Conservation (phyloP, 1,140 invertebrate species). For the Pinna nobilis region DNA sequence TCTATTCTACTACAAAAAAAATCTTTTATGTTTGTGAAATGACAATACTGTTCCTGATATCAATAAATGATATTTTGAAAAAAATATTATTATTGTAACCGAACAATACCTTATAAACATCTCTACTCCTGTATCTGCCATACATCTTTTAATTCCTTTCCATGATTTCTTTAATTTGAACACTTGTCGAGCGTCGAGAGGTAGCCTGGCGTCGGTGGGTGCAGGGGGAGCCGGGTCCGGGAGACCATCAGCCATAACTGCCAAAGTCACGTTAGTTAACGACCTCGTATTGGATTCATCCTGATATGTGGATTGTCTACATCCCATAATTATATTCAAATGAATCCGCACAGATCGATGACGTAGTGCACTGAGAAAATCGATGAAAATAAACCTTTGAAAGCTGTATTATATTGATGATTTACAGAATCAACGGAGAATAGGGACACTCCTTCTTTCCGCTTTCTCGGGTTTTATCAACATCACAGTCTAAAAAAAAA, state of each 20-base stretch:
- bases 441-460: too few species aligned
- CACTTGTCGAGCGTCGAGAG: constrained; percentile 66
- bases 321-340: constrained; percentile 41
- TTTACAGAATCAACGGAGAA: too few species aligned
- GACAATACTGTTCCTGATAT: too few species aligned
- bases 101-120: constrained; percentile 69
- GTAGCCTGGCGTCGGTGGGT: constrained; percentile 63
- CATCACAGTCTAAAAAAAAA: too few species aligned
- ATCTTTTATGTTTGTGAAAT: too few species aligned
- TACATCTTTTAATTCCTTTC: constrained; percentile 70
- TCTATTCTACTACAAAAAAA: too few species aligned
- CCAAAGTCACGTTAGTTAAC: constrained; percentile 31
- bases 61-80: too few species aligned
- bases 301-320: constrained; percentile 31
- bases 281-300: constrained; percentile 27
- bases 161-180: constrained; percentile 72
- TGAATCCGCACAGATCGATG: constrained; percentile 2
- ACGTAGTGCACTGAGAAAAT: constrained; percentile 16
- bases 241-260: constrained; percentile 56
- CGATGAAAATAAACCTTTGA: not conserved
- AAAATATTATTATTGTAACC: not conserved
- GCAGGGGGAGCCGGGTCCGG: constrained; percentile 61
- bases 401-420: not conserved
- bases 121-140: constrained; percentile 69
- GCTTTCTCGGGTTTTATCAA: too few species aligned